Evolutionary conservation across 2,888 invertebrate species (phyloP).

Genomic region (Mayetiola destructor): DNA sequence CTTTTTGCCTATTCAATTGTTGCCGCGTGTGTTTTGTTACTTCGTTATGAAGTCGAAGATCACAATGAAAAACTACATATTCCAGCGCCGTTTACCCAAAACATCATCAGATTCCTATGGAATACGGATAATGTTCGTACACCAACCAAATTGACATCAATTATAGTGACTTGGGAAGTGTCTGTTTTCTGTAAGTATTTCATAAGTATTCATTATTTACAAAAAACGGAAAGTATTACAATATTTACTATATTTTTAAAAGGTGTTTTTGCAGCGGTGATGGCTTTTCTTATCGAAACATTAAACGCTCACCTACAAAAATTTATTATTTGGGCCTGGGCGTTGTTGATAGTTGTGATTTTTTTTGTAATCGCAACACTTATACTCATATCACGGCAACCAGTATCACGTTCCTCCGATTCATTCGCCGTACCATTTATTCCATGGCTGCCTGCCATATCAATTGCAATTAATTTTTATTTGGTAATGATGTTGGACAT

Average conservation of each 20-base stretch:
- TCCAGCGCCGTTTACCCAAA: background rate
- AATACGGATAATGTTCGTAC: conserved; percentile 31
- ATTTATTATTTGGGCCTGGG: conserved; percentile 20
- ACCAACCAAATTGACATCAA: conserved; percentile 35
- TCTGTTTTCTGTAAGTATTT: conserved; percentile 33
- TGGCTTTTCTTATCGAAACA: background rate
- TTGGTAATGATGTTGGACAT: conserved; percentile 51
- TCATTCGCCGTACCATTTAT: conserved; percentile 64
- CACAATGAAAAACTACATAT: background rate
- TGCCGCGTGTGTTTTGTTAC: conserved; percentile 54
- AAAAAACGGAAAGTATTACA: background rate
- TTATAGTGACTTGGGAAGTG: conserved; percentile 34
- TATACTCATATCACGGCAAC: conserved; percentile 43
- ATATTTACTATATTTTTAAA: background rate
- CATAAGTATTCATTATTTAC: background rate
- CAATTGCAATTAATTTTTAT: conserved; percentile 70
- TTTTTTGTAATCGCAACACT: conserved; percentile 34
- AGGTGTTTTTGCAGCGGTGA: background rate
- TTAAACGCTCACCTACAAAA: background rate
- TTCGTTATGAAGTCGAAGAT: conserved; percentile 39
- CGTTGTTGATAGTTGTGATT: conserved; percentile 25
- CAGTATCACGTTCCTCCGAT: conserved; percentile 44
- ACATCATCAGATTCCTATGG: conserved; percentile 31
- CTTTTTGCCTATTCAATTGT: conserved; percentile 61
- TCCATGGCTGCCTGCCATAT: conserved; percentile 65